Base-by-base conservation (phyloP, 2,888 invertebrate genomes). In the Zonitis immaculata region DNA sequence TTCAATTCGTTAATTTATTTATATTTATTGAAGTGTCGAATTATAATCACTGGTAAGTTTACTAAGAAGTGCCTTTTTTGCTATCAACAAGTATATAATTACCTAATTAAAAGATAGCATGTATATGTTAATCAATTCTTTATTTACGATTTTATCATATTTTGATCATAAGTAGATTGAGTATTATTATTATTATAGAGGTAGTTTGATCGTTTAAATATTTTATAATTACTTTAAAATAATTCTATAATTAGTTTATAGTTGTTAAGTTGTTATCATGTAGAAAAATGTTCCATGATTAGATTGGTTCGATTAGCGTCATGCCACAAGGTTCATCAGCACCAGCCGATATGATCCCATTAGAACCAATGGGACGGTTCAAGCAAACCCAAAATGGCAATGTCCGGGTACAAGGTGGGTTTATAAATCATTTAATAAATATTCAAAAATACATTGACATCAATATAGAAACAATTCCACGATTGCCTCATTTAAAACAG, bases 331-430 rank as follows among this genome's bases (percentile, higher is more conserved):
- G 65, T 58, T 65, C 69, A 44, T 63, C 68, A 50, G 67, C 72
- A 47, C 59, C 70, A 39, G 64, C 66, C 77, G 83, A 83, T 72
- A 79, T 80, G 61, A 84, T 84, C 64, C 81, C 81, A 60, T 80
- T 84, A 81, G 83, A 84, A 74, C 82, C 83, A 6, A 77, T 84
- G 73, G 83, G 83, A 71, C 81, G 81, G 61, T 83, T 81, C 71
- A 83, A 82, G 64, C 79, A 82, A 70, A 81, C 82, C 55, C 79
- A 83, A 61, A 83, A 84, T 78, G 83, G 83, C 55, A 82, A 82
- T 64, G 66, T 73, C 45, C 64, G 68, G 47, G 79, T 79, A 49
- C 82, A 81, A 76, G 82, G 82, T 81, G 69, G 68, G 66, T 67
- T 27, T 27, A 25, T 14, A 12, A 4, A 30, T 27, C 11, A 48